A percentile compares a stretch with the other conserved stretches of the same genome.
Conservation (phyloP, 2,888 invertebrate genomes). For the Lumbricus terrestris region DNA sequence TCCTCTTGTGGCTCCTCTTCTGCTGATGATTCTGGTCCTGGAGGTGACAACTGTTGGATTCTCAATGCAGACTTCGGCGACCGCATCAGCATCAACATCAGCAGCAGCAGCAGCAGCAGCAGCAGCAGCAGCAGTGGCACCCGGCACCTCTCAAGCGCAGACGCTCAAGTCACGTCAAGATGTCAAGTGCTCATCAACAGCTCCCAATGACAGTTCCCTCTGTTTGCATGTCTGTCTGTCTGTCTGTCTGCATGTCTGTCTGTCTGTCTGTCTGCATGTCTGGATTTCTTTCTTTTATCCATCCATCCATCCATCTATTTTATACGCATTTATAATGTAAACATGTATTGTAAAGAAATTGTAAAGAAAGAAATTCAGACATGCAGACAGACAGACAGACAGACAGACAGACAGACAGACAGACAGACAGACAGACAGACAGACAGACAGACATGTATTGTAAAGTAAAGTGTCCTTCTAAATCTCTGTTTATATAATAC, state of each 20-base stretch:
- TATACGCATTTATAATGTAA: too few relatives aligned
- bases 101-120: too few relatives aligned
- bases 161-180: not conserved
- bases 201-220: not conserved
- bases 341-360: too few relatives aligned
- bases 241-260: not conserved
- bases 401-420: too few relatives aligned
- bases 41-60: not conserved
- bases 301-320: too few relatives aligned
- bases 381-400: too few relatives aligned
- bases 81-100: not conserved
- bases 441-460: too few relatives aligned
- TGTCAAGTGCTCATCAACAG: not conserved
- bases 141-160: not conserved
- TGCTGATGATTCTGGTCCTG: not conserved
- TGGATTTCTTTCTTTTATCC: not conserved
- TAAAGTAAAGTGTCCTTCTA: too few relatives aligned
- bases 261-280: not conserved
- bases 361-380: too few relatives aligned
- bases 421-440: too few relatives aligned
- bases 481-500: too few relatives aligned
- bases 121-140: too few relatives aligned
- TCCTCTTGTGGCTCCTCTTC: not conserved
- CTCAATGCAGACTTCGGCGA: not conserved
- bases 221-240: not conserved